A percentile compares a stretch with the other conserved stretches of the same genome.
These are phyloP conservation scores for Ophioderma brevispina DNA, from an alignment of 35 echinoderm and acorn worm species.

Conservation along the genomic window DNA sequence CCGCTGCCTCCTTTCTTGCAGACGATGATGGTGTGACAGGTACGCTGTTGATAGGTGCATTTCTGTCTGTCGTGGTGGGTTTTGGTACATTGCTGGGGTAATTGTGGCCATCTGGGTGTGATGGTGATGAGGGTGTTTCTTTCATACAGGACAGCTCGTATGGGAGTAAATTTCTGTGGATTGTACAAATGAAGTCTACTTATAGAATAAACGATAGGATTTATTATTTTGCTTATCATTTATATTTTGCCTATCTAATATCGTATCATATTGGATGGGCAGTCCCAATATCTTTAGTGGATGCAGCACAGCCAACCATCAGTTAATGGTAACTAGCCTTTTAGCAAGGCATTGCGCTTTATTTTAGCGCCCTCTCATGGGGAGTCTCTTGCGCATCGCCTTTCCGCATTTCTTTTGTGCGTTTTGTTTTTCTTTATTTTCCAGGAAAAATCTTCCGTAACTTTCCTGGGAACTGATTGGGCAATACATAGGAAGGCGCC, in stretches of 20 bases:
- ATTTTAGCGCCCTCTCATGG: too few species aligned
- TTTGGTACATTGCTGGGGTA: neutral
- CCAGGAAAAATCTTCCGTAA: too few species aligned
- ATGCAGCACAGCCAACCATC: too few species aligned
- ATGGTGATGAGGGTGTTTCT: neutral
- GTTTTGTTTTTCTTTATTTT: too few species aligned
- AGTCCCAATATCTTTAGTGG: too few species aligned
- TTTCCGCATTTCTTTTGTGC: too few species aligned
- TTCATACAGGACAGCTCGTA: neutral
- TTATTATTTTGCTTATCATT: too few species aligned
- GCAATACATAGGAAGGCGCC: too few species aligned
- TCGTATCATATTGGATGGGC: too few species aligned
- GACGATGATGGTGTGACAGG: neutral
- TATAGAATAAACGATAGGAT: neutral
- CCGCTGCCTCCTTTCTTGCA: neutral
- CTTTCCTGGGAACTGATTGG: too few species aligned
- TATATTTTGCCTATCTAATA: too few species aligned
- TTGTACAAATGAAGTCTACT: neutral
- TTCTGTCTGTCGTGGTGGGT: neutral
- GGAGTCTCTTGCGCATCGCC: too few species aligned
- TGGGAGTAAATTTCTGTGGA: neutral
- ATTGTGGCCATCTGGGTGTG: neutral
- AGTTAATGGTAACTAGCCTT: neutral
- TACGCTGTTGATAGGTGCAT: neutral
- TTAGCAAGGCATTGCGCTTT: neutral